Percentiles rank a stretch among this genome's conserved stretches.
Evolutionary conservation across 2,888 invertebrate genomes (phyloP).

Genomic region (Trilocha varians): DNA sequence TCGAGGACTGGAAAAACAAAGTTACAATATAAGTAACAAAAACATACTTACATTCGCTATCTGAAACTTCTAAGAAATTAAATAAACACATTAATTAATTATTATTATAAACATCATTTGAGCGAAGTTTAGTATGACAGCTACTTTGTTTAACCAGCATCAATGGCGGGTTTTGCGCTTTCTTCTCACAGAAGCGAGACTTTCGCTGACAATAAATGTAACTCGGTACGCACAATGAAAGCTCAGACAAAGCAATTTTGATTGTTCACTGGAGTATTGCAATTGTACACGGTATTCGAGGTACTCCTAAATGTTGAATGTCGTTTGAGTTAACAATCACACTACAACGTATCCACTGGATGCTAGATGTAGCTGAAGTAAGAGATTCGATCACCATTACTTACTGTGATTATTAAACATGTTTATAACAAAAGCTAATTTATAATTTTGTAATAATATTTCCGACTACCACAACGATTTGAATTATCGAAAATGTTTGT

Average conservation of each 20-base stretch:
- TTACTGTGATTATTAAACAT: no score
- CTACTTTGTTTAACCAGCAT: slow-evolving; percentile 39
- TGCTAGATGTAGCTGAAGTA: no score
- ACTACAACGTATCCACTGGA: no score
- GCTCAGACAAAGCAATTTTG: slow-evolving; percentile 36
- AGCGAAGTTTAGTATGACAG: slow-evolving; percentile 27
- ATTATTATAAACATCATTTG: slow-evolving; percentile 3
- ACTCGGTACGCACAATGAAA: slow-evolving; percentile 35
- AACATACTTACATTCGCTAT: no score
- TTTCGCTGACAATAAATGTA: slow-evolving; percentile 50
- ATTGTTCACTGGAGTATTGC: slow-evolving; percentile 43
- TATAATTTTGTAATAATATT: no score
- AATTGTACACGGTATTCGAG: slow-evolving; percentile 36
- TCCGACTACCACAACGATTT: no score
- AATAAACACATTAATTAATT: slow-evolving; percentile 12
- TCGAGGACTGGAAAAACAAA: no score
- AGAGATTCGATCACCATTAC: no score
- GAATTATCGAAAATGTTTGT: no score
- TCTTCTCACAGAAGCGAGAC: slow-evolving; percentile 42
- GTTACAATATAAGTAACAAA: no score
- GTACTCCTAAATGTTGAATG: slow-evolving; percentile 23
- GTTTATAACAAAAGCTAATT: no score
- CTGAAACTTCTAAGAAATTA: background rate
- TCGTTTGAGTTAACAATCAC: slow-evolving; percentile 20
- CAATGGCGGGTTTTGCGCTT: slow-evolving; percentile 43